Evolutionary conservation across 1,140 invertebrate genomes (phyloP), one percentile per base, ranked within the genome.

Genomic region (Sweltsa coloradensis): DNA sequence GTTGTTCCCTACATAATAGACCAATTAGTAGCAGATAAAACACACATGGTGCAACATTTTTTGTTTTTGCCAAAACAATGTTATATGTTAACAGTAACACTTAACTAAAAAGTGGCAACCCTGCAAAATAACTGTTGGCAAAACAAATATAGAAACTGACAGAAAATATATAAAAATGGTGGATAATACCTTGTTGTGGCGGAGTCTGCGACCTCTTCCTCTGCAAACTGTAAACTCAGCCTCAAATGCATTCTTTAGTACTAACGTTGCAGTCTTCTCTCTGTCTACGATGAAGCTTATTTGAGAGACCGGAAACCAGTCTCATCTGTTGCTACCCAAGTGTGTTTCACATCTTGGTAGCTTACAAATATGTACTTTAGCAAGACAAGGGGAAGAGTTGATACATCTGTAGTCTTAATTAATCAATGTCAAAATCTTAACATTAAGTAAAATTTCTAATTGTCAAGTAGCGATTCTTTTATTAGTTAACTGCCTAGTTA

Each of bases 171-270:
- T 60, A n/a, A 56, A 65, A 62, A 59, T 51, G 50, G 54, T 63
- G 53, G 59, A 62, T 65, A 65, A 65, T 65, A 65, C 63, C 62
- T 65, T 56, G 47, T 47, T 55, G 25, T 47, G 47, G 54, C 51
- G 49, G 44, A 40, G 31, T 40, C 41, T 22, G 16, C 37, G 37
- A 36, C 23, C 34, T 40, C 43, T 47, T 47, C 49, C 34, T 39
- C 50, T 37, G 52, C 49, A 41, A 47, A 47, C 51, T 53, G 51
- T 51, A 55, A 55, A 53, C 44, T 50, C 53, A 47, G 51, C 51
- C 47, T 52, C 51, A 52, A 52, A 52, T 50, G 51, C 47, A 49
- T 52, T 52, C 47, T 52, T 50, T 51, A 51, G 50, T 37, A 51
- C 45, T 51, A 51, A 51, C 50, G 50, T 21, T 47, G 50, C 31